Conservation (phyloP, 2,113 vertebrate genomes). For the Falco punctatus region DNA sequence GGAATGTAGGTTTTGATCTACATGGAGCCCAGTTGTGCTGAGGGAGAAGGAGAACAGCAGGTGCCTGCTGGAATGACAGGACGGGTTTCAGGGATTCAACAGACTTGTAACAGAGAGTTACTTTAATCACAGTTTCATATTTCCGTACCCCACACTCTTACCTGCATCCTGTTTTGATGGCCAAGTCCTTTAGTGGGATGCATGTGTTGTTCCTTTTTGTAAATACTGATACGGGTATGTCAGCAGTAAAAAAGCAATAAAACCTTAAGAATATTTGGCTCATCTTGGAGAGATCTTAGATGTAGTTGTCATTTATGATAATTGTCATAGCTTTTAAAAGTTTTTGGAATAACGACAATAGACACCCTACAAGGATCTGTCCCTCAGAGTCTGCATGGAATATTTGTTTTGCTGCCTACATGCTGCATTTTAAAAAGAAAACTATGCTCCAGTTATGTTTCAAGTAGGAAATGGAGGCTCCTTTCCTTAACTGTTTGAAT, state of each 20-base stretch:
- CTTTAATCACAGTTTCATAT: not conserved
- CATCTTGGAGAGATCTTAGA: not conserved
- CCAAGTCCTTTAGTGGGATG: not conserved
- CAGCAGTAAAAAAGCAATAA: not conserved
- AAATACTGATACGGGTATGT: not conserved
- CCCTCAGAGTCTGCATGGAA: not conserved
- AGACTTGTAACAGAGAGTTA: not conserved
- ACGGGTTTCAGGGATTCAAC: not conserved
- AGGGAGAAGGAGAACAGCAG: not conserved
- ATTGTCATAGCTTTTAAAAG: not conserved
- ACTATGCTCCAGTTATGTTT: not conserved
- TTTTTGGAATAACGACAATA: constrained; percentile 2
- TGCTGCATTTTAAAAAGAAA: not conserved
- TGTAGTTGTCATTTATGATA: constrained; percentile 6
- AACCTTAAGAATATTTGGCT: not conserved
- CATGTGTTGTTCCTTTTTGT: not conserved
- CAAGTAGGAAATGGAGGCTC: not conserved
- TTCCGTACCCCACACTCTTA: not conserved
- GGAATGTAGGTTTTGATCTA: not conserved
- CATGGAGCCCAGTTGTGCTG: not conserved
- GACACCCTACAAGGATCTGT: constrained; percentile 9
- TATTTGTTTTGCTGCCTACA: not conserved
- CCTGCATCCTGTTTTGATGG: not conserved
- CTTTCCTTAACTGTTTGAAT: not conserved
- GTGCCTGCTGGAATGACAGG: not conserved